phyloP scores from a whole-genome alignment of 1,140 invertebrate genomes.

The Charaxes varanes region DNA sequence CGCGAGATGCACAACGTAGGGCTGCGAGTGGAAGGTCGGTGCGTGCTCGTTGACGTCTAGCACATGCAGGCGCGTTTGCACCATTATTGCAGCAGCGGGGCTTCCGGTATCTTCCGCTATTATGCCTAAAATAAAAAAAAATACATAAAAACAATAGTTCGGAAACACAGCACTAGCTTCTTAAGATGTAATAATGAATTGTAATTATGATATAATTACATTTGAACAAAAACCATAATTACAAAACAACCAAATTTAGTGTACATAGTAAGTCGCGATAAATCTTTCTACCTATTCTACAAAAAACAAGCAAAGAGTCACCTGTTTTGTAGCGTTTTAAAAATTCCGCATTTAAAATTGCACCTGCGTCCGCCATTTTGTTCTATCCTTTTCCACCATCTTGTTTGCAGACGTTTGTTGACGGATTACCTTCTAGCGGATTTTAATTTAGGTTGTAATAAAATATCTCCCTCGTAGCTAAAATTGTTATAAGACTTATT shows the following conservation, averaged over 20 bases:
- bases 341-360: conserved; percentile 23
- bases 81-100: conserved; percentile 82
- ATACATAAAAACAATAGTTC: background rate
- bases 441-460: conserved; percentile 52
- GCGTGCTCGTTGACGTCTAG: conserved; percentile 94
- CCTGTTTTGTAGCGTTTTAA: conserved; percentile 12
- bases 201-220: too few relatives aligned
- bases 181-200: too few relatives aligned
- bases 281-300: conserved; percentile 8
- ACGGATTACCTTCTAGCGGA: conserved; percentile 50
- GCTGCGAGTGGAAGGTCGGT: conserved; percentile 89
- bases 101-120: conserved; percentile 86
- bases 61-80: conserved; percentile 86
- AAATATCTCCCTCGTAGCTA: conserved; percentile 48
- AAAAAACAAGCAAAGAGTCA: conserved; percentile 4
- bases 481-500: conserved; percentile 48
- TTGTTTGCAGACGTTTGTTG: conserved; percentile 39
- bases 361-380: conserved; percentile 47
- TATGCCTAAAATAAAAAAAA: conserved; percentile 68
- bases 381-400: conserved; percentile 29
- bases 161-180: background rate
- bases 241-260: too few relatives aligned
- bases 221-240: too few relatives aligned
- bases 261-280: conserved; percentile 1
- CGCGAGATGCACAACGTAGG: conserved; percentile 84